Conservation (phyloP, 1,140 invertebrate genomes). For the Panonychus citri region DNA sequence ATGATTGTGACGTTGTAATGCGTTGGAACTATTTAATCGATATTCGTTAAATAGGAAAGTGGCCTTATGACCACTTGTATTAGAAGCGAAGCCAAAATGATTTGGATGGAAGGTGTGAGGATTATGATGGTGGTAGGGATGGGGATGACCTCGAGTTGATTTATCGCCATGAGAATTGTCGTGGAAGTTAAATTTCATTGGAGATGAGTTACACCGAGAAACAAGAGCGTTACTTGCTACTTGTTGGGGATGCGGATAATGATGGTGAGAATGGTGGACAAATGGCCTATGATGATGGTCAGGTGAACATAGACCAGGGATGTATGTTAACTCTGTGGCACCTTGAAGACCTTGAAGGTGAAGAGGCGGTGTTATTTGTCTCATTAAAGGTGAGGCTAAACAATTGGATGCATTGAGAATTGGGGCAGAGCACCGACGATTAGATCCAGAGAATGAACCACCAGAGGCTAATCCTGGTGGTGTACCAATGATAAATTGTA, state of each 20-base stretch:
- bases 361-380: slow-evolving; percentile 1
- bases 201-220: background rate
- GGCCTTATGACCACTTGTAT: background rate
- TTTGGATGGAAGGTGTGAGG: background rate
- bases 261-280: background rate
- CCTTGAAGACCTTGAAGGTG: background rate
- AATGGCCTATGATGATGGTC: background rate
- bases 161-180: background rate
- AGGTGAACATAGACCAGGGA: background rate
- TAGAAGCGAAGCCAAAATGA: background rate
- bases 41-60: background rate
- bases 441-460: background rate
- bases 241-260: background rate
- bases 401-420: background rate
- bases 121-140: background rate
- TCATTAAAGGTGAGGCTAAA: background rate
- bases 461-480: background rate
- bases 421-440: slow-evolving; percentile 4
- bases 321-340: background rate
- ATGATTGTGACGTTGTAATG: background rate
- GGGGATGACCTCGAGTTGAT: background rate
- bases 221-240: background rate
- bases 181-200: background rate
- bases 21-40: background rate
- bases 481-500: slow-evolving; percentile 11